These are phyloP conservation scores for Caerostris darwini DNA, from an alignment of 1,140 invertebrate species.

Conservation along the genomic window DNA sequence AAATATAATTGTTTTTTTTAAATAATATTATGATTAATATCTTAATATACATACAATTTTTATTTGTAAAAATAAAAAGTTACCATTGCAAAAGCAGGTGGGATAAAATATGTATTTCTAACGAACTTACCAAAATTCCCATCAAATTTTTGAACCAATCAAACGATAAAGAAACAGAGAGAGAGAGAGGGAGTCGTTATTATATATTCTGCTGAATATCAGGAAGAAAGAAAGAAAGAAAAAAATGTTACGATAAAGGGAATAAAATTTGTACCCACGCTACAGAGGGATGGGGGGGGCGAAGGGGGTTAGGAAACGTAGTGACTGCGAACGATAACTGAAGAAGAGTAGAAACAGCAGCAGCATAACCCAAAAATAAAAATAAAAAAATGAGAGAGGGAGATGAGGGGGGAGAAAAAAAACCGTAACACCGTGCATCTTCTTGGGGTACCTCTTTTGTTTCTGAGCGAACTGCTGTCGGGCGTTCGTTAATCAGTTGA, in stretches of 20 bases:
- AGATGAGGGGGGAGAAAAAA: not conserved
- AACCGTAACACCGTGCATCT: not conserved
- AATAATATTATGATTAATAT: no score
- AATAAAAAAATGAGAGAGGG: not conserved
- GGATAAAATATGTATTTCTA: not conserved
- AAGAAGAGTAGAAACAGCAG: not conserved
- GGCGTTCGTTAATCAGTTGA: conserved; percentile 53
- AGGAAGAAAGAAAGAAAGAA: not conserved
- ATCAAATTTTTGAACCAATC: not conserved
- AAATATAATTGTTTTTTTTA: no score
- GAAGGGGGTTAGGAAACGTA: not conserved
- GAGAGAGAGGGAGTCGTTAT: not conserved
- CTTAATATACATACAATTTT: no score
- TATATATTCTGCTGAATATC: not conserved
- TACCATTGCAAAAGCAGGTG: no score
- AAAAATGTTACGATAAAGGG: not conserved
- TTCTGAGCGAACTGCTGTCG: not conserved
- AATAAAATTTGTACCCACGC: not conserved
- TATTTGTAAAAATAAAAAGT: no score
- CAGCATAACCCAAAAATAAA: not conserved
- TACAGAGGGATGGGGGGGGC: not conserved
- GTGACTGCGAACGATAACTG: conserved; percentile 2
- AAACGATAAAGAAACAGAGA: not conserved
- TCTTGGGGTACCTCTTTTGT: not conserved
- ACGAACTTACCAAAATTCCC: not conserved